Conservation (phyloP, 2,113 vertebrate species). For the Amblyornis subalaris region DNA sequence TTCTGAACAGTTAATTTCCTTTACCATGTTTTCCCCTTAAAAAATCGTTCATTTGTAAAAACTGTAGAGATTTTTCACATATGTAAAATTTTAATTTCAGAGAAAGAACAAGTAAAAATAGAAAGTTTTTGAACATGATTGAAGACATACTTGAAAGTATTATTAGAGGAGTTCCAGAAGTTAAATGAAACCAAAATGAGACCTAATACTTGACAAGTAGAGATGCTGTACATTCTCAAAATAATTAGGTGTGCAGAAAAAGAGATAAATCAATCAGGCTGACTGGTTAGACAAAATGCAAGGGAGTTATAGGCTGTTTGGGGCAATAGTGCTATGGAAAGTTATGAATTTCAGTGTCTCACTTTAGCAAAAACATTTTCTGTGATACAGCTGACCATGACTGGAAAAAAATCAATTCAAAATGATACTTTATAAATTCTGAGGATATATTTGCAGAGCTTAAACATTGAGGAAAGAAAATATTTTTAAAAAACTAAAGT, state of each 20-base stretch:
- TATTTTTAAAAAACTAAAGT: background rate
- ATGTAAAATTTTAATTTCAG: slow-evolving; percentile 45
- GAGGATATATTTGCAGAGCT: background rate
- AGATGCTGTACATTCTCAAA: slow-evolving; percentile 7
- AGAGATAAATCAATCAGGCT: background rate
- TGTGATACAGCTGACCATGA: background rate
- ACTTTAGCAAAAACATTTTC: background rate
- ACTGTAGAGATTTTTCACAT: background rate
- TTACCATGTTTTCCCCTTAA: background rate
- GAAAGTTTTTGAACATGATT: slow-evolving; percentile 43
- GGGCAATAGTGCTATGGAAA: background rate
- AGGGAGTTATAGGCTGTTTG: background rate
- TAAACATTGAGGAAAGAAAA: background rate
- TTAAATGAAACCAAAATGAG: slow-evolving; percentile 43
- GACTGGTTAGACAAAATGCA: background rate
- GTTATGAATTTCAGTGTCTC: background rate
- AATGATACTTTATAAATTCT: background rate
- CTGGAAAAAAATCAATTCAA: background rate
- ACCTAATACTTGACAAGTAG: slow-evolving; percentile 13
- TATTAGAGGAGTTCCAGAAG: slow-evolving; percentile 41
- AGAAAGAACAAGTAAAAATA: slow-evolving; percentile 14
- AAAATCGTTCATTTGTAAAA: slow-evolving; percentile 4
- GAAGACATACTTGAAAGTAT: slow-evolving; percentile 21
- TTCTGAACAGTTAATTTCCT: background rate
- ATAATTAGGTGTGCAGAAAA: slow-evolving; percentile 25